These are phyloP conservation scores for Sarcophaga carnaria DNA, from an alignment of 2,888 invertebrate genomes.

Conservation along the genomic window DNA sequence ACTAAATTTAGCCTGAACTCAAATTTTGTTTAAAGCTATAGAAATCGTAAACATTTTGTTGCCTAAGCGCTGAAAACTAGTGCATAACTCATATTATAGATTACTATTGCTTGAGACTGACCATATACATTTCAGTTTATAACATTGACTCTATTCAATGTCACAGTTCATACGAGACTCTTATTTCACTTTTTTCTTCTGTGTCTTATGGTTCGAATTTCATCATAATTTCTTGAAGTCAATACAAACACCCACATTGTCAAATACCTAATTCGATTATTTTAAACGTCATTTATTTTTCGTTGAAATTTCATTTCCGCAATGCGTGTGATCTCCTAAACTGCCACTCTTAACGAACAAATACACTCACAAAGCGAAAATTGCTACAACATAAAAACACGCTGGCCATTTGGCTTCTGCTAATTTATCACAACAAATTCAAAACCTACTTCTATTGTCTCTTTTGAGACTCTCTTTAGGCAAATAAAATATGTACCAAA, in stretches of 20 bases:
- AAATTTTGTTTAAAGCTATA: no score
- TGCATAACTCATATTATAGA: no score
- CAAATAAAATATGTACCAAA: no score
- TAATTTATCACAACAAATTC: conserved; percentile 25
- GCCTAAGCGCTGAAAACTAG: no score
- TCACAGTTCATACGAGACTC: no score
- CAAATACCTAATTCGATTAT: background rate
- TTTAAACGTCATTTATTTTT: conserved; percentile 16
- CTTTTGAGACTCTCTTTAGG: no score
- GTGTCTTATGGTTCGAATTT: conserved; percentile 10
- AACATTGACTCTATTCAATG: background rate
- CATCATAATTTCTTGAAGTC: background rate
- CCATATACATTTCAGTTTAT: background rate
- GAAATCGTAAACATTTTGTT: no score
- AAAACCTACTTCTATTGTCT: no score
- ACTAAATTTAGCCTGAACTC: no score
- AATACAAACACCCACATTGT: conserved; percentile 25
- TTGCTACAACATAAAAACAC: no score
- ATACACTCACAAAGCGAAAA: background rate
- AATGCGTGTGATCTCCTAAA: conserved; percentile 48
- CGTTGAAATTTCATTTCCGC: conserved; percentile 27
- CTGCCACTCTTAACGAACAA: background rate
- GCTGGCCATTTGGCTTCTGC: background rate
- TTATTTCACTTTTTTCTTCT: no score
- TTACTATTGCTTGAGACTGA: background rate